Evolutionary conservation across 1,140 invertebrate genomes (phyloP), one percentile per base, ranked within the genome.

Genomic region (Eriosoma lanigerum): DNA sequence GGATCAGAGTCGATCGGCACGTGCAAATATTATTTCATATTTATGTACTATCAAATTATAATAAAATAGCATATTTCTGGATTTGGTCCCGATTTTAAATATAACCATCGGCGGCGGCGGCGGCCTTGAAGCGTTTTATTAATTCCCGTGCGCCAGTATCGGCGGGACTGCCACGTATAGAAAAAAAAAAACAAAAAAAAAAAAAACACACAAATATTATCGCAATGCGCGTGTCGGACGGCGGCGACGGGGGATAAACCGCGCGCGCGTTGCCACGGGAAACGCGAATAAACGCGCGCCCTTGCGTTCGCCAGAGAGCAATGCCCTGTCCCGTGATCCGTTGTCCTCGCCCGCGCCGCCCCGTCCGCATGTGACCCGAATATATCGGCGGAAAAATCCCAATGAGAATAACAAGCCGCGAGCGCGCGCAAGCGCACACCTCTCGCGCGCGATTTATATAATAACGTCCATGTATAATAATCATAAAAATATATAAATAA

Each of bases 331-430:
- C 52, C 72, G 50, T 38, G 32, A 38, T 38, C 32, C 32, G 32
- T 38, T 38, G 32, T 58, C 29, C 72, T 19, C 64, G 9, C n/a
- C 50, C 50, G 29, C 13, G 32, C 72, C 32, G 1, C 26, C 26
- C 50, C 54, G 72, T 5, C 70, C 72, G 29, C 3, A 24, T n/a
- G 54, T 76, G 72, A 56, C 68, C 68, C 68, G 68, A 72, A 72
- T 52, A 72, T 52, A 21, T 72, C 68, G 68, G 68, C 48, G 68
- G 24, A 72, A 72, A 72, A 72, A 46, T 68, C 64, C 13, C 44
- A 44, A 50, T 3, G 26, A 29, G 24, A 15, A 26, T 58, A 24
- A 58, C 21, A 17, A 19, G n/a, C n/a, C 60, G 60, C 64, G 64
- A 10, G n/a, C 38, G n/a, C 38, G 64, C 64, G 64, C 64, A 13